Base-by-base conservation (phyloP, 2,888 invertebrate genomes). In the Syritta pipiens region DNA sequence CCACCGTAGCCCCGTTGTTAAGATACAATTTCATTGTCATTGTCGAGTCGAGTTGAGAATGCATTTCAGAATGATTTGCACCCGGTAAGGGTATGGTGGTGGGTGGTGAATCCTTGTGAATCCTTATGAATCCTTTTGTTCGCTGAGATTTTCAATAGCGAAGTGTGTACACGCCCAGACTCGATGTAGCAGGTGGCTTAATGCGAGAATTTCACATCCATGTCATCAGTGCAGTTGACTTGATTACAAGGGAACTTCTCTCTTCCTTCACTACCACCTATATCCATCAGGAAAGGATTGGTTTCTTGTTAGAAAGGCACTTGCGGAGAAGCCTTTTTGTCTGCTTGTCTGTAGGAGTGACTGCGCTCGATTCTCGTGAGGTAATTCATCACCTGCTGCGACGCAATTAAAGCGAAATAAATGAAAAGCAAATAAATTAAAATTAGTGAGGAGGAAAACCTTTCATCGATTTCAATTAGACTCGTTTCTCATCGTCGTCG, bases 381-480 rank as follows among this genome's bases (percentile, higher is more conserved):
- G 28, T 60, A 46, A 30, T 53, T 37, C 46, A 60, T 19, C 59
- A 24, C 19, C 59, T 51, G 12, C 48, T 44, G 19, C 42, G 9
- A 62, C 40, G 60, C 53, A 75, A 60, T 60, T 55, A 42, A 62
- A 55, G 24, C 51, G 26, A 60, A 60, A 65, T 49, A 42, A 48
- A 32, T 63, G 53, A 63, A 63, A 53, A 19, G 17, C 53, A 55
- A 62, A 57, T 72, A 63, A 55, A 74, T 60, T 60, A 28, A 67
- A 62, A 76, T 68, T 62, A 62, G 6, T 48, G 53, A 67, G 28
- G 37, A 14, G 40, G 19, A 65, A 62, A 46, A 7, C 20, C 35
- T 32, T 49, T 42, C 72, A 72, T 72, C 28, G 72, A 72, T 72
- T 63, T 72, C 63, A 65, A 72, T 72, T 72, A 57, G 19, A 51